phyloP scores from a whole-genome alignment of 1,140 invertebrate species.

The Pinna nobilis region DNA sequence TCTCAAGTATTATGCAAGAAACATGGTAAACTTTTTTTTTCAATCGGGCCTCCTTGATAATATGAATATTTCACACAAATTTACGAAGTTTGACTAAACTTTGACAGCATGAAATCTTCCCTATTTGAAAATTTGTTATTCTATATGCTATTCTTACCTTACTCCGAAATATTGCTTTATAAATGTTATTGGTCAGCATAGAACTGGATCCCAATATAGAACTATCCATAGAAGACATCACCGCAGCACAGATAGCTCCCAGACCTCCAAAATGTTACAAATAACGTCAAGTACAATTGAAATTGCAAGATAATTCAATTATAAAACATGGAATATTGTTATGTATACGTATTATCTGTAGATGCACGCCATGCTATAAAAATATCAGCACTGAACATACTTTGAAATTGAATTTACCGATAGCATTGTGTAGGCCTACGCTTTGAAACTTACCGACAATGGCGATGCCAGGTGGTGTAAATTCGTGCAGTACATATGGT shows the following conservation, averaged over 20 bases:
- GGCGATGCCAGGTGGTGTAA: conserved; percentile 63
- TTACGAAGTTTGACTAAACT: too few species aligned
- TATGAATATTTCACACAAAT: too few species aligned
- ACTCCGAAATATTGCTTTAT: conserved; percentile 53
- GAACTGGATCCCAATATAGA: conserved; percentile 68
- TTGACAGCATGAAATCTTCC: too few species aligned
- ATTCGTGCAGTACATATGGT: conserved; percentile 65
- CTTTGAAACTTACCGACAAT: conserved; percentile 56
- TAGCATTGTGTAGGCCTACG: too few species aligned
- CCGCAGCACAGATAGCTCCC: conserved; percentile 68
- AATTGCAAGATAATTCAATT: background rate
- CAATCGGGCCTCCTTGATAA: too few species aligned
- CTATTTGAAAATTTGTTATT: too few species aligned
- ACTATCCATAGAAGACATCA: conserved; percentile 72
- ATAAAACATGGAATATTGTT: background rate
- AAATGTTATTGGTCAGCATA: conserved; percentile 72
- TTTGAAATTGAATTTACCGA: background rate
- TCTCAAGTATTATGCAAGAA: too few species aligned
- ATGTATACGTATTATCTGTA: too few species aligned
- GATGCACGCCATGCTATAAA: background rate
- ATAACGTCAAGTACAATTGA: background rate
- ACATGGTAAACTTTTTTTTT: too few species aligned
- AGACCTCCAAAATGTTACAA: conserved; percentile 55
- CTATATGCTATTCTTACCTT: conserved; percentile 37
- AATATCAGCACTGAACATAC: background rate